Base-by-base conservation (phyloP, 2,888 invertebrate species). In the Oligia fasciuncula region DNA sequence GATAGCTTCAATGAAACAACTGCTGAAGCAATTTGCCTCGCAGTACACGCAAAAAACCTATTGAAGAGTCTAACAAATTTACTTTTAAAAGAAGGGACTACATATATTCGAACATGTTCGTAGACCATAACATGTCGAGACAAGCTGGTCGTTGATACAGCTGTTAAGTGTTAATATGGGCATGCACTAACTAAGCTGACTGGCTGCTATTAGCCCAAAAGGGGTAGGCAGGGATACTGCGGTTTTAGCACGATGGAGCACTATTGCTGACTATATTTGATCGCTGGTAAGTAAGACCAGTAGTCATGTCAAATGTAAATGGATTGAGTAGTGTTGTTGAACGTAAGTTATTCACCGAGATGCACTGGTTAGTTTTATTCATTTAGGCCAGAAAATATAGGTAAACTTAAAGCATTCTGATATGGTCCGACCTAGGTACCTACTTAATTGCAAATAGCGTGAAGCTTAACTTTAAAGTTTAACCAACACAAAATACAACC, bases 121-220 rank as follows among this genome's bases (percentile, higher is more conserved):
- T 51, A 29, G 14, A 46, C 54, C 69, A 75, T 69, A 84, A 76
- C 62, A 85, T 40, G 72, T 79, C 43, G 29, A 82, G 85, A 78
- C 75, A 85, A 67, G 76, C 68, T 76, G 57, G 72, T 70, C 35
- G 68, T 73, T 86, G 85, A 86, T 86, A 86, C 88, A 86, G 86
- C 88, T 80, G 86, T 86, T 83, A 80, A 76, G 73, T 73, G 23
- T 85, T 80, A 82, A 76, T 88, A 86, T 88, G 87, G 88, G 68
- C 87, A 86, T 86, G 74, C 49, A 35, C 79, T 81, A 85, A 88
- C 86, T 83, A 79, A 86, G 83, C 57, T 0, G 83, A 76, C 86
- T 60, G 3, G 86, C 40, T 51, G 73, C 87, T 74, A 88, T 85
- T 82, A 86, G 74, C 76, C 88, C 85, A 80, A 82, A 85, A 73